These are phyloP conservation scores for Hypocryptadius cinnamomeus DNA, from an alignment of 2,113 vertebrate species.

Conservation along the genomic window DNA sequence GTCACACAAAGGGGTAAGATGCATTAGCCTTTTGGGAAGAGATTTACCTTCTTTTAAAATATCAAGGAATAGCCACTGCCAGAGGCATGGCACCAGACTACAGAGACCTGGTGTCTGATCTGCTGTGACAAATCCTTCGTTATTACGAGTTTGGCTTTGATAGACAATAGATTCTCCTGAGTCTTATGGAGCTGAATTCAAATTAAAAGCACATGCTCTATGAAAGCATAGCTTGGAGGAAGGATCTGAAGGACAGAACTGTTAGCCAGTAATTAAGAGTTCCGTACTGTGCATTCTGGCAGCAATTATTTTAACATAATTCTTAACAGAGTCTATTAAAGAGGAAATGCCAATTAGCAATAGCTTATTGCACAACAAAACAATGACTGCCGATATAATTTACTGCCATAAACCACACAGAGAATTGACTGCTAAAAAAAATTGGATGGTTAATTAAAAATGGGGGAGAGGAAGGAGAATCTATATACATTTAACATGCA, in stretches of 20 bases:
- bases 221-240: constrained; percentile 63
- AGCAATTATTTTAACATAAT: constrained; percentile 72
- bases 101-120: constrained; percentile 22
- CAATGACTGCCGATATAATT: constrained; percentile 56
- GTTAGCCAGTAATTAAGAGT: constrained; percentile 68
- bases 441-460: constrained; percentile 59
- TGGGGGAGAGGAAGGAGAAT: neutral
- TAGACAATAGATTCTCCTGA: constrained; percentile 51
- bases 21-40: neutral
- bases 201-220: constrained; percentile 51
- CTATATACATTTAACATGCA: neutral
- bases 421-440: constrained; percentile 54
- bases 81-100: constrained; percentile 21
- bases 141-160: constrained; percentile 38
- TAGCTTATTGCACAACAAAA: constrained; percentile 58
- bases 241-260: constrained; percentile 62
- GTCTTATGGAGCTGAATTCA: constrained; percentile 40
- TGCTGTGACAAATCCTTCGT: constrained; percentile 26
- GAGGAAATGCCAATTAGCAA: constrained; percentile 58
- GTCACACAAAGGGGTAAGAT: neutral
- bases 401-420: constrained; percentile 34
- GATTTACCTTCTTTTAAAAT: constrained; percentile 14
- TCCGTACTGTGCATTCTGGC: constrained; percentile 51
- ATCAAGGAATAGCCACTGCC: constrained; percentile 32
- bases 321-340: constrained; percentile 65